Evolutionary conservation across 2,113 vertebrate species (phyloP), one percentile per base, ranked within the genome.

Genomic region (Canis aureus): DNA sequence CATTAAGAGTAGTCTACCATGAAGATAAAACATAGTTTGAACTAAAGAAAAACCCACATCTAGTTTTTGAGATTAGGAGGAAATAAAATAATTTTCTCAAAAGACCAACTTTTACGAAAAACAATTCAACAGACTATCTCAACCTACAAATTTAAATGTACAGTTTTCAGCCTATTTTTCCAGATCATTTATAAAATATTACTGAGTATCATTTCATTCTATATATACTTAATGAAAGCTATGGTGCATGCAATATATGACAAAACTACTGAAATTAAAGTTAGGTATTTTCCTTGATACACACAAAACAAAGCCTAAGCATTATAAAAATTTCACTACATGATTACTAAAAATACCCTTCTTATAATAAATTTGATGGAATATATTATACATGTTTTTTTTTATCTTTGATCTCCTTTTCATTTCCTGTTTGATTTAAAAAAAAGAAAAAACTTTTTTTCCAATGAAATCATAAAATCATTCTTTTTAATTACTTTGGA

Each of bases 401-500:
- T 93, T 2, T 15, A 67, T 85, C 43, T 91, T 88, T 89, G 76
- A 78, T 96, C 20, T 90, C 62, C 53, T 92, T 95, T 89, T 90
- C 13, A 91, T 80, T 84, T 95, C 64, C 83, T 87, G 2, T 89
- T 43, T 90, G 16, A 12, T 29, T 78, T 82, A 8, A n/a, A 25
- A 80, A 62, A 88, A 74, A 20, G 11, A 60, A 81, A 73, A 89
- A 74, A 82, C 29, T 81, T 89, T 81, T 25, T 59, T 93, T 60
- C 11, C 55, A 97, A 74, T 69, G 55, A 97, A 93, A 93, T n/a
- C n/a, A 93, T 85, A 86, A 97, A 96, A 82, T 62, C 20, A 85
- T 71, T 97, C 85, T 95, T 97, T 76, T 86, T 73, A 82, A 69
- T 95, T 82, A 93, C 90, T 97, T 94, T 76, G 74, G 79, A 74